A percentile compares a stretch with the other conserved stretches of the same genome.
phyloP scores from a whole-genome alignment of 2,797 vertebrate genomes.

The Cossypha niveicapilla region DNA sequence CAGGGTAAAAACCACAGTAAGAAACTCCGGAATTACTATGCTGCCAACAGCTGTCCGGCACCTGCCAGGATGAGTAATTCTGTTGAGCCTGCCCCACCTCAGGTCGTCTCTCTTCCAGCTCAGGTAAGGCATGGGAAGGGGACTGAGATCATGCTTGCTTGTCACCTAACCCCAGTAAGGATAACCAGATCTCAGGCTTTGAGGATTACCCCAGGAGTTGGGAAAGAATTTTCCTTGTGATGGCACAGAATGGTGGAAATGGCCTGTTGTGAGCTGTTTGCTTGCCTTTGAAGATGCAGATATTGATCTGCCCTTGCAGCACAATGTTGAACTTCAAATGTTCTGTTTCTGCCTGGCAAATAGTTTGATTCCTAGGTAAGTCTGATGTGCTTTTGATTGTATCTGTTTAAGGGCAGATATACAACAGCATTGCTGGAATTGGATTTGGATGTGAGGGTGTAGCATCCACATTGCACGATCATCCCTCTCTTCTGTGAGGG shows the following conservation, averaged over 20 bases:
- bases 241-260: not conserved
- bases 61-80: constrained; percentile 85
- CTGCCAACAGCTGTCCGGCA: constrained; percentile 91
- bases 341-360: constrained; percentile 16
- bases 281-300: constrained; percentile 12
- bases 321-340: not conserved
- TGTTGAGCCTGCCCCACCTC: constrained; percentile 81
- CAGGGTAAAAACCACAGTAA: constrained; percentile 99
- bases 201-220: not conserved
- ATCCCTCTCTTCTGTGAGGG: not conserved
- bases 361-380: not conserved
- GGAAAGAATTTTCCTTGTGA: not conserved
- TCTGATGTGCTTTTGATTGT: not conserved
- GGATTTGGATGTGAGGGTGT: not conserved
- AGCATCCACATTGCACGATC: not conserved
- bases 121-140: constrained; percentile 69
- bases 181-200: not conserved
- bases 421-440: not conserved
- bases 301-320: constrained; percentile 8
- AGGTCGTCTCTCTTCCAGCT: constrained; percentile 75
- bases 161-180: not conserved
- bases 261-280: not conserved
- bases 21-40: constrained; percentile 95
- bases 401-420: not conserved
- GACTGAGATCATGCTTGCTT: not conserved